Evolutionary conservation across 2,113 vertebrate genomes (phyloP).

Genomic region (Cynopterus brachyotis): DNA sequence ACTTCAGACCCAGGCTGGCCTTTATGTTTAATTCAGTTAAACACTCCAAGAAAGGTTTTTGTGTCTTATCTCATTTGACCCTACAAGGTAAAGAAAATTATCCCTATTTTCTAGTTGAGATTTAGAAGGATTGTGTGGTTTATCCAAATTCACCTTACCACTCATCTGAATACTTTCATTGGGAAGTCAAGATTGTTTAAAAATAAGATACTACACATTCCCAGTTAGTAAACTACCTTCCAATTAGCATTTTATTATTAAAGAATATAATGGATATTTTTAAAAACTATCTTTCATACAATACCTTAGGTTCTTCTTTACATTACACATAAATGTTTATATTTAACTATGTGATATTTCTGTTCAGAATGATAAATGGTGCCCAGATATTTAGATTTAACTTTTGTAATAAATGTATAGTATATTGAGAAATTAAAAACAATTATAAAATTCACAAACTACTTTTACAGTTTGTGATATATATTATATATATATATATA

Average conservation of each 20-base stretch:
- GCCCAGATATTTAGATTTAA: not conserved
- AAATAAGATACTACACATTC: not conserved
- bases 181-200: not conserved
- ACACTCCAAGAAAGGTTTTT: not conserved
- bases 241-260: not conserved
- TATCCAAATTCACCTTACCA: not conserved
- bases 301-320: not conserved
- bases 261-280: not conserved
- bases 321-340: not conserved
- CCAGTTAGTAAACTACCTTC: not conserved
- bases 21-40: not conserved
- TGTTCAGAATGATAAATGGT: not conserved
- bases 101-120: not conserved
- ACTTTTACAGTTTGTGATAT: too few relatives aligned
- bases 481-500: not conserved
- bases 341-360: not conserved
- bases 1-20: not conserved
- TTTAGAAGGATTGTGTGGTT: not conserved
- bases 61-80: not conserved
- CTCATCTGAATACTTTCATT: not conserved
- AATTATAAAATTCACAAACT: not conserved
- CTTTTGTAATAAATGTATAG: not conserved
- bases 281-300: not conserved
- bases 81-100: not conserved
- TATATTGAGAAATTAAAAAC: not conserved